These are phyloP conservation scores for Uropetala carovei DNA, from an alignment of 2,888 invertebrate genomes.

Conservation along the genomic window DNA sequence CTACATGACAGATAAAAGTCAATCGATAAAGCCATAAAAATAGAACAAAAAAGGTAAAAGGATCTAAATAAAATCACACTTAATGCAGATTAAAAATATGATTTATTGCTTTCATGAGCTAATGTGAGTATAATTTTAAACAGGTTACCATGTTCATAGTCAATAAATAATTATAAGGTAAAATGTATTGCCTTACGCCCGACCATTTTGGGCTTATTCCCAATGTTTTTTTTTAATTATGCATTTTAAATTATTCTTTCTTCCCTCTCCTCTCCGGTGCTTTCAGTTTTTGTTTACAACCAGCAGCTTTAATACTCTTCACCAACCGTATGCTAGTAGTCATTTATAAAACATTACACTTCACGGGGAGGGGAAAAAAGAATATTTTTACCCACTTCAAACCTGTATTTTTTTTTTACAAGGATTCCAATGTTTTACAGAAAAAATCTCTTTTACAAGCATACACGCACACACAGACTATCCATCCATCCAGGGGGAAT, in stretches of 20 bases:
- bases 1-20: no score
- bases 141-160: conserved; percentile 60
- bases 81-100: conserved; percentile 65
- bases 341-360: conserved; percentile 54
- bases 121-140: conserved; percentile 66
- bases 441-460: conserved; percentile 61
- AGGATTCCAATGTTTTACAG: conserved; percentile 63
- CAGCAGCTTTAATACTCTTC: conserved; percentile 28
- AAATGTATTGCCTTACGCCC: conserved; percentile 64
- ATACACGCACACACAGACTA: conserved; percentile 62
- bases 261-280: conserved; percentile 27
- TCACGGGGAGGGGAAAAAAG: conserved; percentile 58
- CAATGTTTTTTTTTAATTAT: conserved; percentile 55
- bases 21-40: no score
- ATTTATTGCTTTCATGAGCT: conserved; percentile 66
- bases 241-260: conserved; percentile 50
- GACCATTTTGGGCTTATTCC: conserved; percentile 62
- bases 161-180: conserved; percentile 64
- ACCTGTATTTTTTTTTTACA: conserved; percentile 58
- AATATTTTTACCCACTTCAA: conserved; percentile 49
- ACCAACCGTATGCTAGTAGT: conserved; percentile 45
- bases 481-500: conserved; percentile 43
- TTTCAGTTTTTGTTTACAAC: conserved; percentile 26
- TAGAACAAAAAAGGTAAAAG: no score
- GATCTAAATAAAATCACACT: background rate